A percentile compares a stretch with the other conserved stretches of the same genome.
phyloP scores from a whole-genome alignment of 2,888 invertebrate genomes.

The Drosophila emarginata region DNA sequence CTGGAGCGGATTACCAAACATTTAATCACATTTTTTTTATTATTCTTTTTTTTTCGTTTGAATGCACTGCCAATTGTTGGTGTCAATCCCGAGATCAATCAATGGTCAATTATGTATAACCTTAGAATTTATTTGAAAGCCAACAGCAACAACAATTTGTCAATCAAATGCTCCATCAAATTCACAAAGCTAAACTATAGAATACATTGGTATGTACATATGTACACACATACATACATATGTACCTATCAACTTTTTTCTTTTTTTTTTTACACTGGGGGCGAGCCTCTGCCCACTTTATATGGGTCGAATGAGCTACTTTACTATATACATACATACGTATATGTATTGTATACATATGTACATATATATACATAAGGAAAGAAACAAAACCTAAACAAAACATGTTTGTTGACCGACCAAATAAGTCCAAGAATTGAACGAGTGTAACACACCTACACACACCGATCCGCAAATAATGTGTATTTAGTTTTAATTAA shows the following conservation, averaged over 20 bases:
- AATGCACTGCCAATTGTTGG: conserved; percentile 27
- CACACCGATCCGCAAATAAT: conserved; percentile 37
- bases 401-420: conserved; percentile 54
- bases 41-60: not conserved
- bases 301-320: conserved; percentile 52
- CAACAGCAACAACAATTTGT: conserved; percentile 57
- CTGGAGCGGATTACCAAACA: not conserved
- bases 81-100: conserved; percentile 53
- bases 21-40: not conserved
- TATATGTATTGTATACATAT: too few relatives aligned
- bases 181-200: conserved; percentile 15
- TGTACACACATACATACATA: not conserved
- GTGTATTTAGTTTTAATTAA: conserved; percentile 61
- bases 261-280: conserved; percentile 6
- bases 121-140: conserved; percentile 51
- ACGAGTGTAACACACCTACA: conserved; percentile 60
- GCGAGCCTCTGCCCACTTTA: conserved; percentile 23
- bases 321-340: conserved; percentile 22
- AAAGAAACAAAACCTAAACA: conserved; percentile 26
- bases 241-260: not conserved
- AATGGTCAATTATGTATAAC: conserved; percentile 58
- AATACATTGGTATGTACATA: conserved; percentile 14
- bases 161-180: conserved; percentile 54
- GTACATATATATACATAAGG: not conserved
- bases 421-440: conserved; percentile 59